These are phyloP conservation scores for Campoletis raptor DNA, from an alignment of 2,888 invertebrate species.

Conservation along the genomic window DNA sequence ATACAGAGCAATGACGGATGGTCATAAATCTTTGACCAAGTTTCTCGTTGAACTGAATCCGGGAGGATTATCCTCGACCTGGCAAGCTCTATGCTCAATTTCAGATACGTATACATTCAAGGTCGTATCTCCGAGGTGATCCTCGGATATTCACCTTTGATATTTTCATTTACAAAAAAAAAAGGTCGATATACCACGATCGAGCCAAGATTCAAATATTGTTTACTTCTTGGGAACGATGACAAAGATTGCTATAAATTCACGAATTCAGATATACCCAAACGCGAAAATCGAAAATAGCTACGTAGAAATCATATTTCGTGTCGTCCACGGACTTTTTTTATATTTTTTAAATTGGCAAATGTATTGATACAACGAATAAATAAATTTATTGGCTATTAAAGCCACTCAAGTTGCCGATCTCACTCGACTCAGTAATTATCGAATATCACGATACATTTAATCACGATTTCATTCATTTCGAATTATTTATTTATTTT, in stretches of 20 bases:
- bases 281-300: background rate
- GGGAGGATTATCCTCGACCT: conserved; percentile 62
- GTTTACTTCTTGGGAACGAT: background rate
- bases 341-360: background rate
- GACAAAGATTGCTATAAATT: background rate
- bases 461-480: no score
- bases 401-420: background rate
- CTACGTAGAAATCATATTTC: background rate
- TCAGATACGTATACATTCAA: conserved; percentile 36
- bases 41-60: conserved; percentile 48
- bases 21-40: conserved; percentile 62
- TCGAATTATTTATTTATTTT: no score
- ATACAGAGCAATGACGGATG: conserved; percentile 39
- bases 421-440: no score
- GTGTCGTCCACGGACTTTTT: background rate
- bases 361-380: no score
- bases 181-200: background rate
- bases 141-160: conserved; percentile 3
- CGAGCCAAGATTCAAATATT: background rate
- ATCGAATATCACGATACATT: no score
- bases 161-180: conserved; percentile 29
- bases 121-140: conserved; percentile 22
- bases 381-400: background rate
- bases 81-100: conserved; percentile 31
- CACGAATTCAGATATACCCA: background rate